phyloP scores from a whole-genome alignment of 2,113 vertebrate genomes.

The Protomyctophum bolini region DNA sequence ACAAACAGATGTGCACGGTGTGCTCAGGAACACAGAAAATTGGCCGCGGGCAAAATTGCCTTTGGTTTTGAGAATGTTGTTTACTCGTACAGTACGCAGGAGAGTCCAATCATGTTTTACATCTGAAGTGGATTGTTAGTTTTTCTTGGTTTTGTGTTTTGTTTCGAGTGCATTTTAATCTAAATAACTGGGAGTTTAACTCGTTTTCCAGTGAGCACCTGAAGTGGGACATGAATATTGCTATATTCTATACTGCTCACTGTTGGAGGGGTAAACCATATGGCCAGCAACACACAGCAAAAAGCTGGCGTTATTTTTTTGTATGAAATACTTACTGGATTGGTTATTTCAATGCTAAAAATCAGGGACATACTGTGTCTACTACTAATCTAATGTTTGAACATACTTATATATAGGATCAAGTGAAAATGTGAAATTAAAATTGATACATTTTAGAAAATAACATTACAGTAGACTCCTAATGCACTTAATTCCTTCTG shows the following conservation, averaged over 20 bases:
- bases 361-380: too few species aligned
- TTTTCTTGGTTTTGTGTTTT: too few species aligned
- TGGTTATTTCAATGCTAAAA: too few species aligned
- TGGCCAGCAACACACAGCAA: not conserved
- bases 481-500: conserved; percentile 15
- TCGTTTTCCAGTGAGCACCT: conserved; percentile 45
- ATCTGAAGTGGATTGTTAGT: conserved; percentile 45
- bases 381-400: too few species aligned
- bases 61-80: conserved; percentile 59
- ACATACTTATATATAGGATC: too few species aligned
- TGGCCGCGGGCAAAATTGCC: conserved; percentile 68
- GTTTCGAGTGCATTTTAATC: conserved; percentile 21
- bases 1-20: conserved; percentile 61
- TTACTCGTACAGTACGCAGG: conserved; percentile 38
- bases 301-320: not conserved
- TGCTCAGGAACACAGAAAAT: conserved; percentile 57
- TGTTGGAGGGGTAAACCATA: not conserved
- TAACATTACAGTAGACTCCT: conserved; percentile 6
- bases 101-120: conserved; percentile 57
- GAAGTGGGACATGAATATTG: conserved; percentile 8
- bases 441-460: not conserved
- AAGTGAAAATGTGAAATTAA: not conserved
- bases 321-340: not conserved
- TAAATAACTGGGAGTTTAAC: conserved; percentile 51
- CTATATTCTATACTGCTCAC: not conserved